Evolutionary conservation across 2,797 vertebrate species (phyloP), one percentile per base, ranked within the genome.

Genomic region (Choloepus didactylus): DNA sequence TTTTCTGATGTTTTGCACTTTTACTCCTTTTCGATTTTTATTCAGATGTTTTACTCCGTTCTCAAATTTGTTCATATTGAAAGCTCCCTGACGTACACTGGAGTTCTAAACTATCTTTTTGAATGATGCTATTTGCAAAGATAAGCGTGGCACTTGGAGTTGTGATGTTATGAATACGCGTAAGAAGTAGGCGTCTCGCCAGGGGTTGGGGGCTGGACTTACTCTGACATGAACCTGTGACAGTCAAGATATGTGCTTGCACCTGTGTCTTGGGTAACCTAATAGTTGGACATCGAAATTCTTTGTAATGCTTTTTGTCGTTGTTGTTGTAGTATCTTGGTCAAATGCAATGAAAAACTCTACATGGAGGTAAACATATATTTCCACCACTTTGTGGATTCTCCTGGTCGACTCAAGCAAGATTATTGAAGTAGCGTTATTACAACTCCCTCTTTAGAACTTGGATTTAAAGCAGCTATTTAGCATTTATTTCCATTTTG

Each of bases 81-180:
- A 80, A 76, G 6, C 83, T 83, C 3, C 6, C 23, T 31, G 29
- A 51, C 8, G 31, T 73, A 87, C 56, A 19, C 38, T 72, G 35
- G 25, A 10, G 21, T 79, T 77, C 18, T 86, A 86, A 89, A 35
- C 88, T 91, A 41, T 49, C 5, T 49, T 41, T 73, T 41, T 51
- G 82, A 56, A 79, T 91, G 54, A 59, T 41, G 15, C n/a, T 51
- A 66, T 72, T 91, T 96, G 41, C n/a, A 86, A 85, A 89, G 38
- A 56, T 35, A 51, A 94, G 29, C 56, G 41, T 0, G 11, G 51
- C 89, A 19, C 66, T 12, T 35, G 44, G 54, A 27, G 9, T 85
- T 88, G 25, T 46, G 3, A 59, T 14, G 7, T 64, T 54, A 60
- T 41, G n/a, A 44, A 54, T 56, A 56, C 35, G 44, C 29, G 4